Evolutionary conservation across 1,140 invertebrate genomes (phyloP).

Genomic region (Drosophila leontia): DNA sequence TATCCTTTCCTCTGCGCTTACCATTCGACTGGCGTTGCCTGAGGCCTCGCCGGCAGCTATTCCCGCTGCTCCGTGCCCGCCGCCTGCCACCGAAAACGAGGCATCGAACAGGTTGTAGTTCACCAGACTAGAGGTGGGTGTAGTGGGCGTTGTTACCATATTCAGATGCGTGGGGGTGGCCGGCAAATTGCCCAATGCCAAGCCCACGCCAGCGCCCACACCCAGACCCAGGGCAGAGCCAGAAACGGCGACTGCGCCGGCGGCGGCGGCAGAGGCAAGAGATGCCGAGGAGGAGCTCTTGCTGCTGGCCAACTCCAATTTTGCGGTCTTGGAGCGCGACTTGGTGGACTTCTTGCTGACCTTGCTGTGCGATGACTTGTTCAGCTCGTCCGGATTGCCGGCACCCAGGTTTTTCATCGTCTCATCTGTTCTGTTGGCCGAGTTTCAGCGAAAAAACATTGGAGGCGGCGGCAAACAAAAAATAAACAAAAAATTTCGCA

Average conservation of each 20-base stretch:
- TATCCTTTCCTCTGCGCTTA: not conserved
- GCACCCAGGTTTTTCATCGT: slow-evolving; percentile 72
- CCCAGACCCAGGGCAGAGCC: slow-evolving; percentile 5
- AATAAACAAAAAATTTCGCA: slow-evolving; percentile 19
- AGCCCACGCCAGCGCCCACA: slow-evolving; percentile 17
- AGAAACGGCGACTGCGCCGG: slow-evolving; percentile 1
- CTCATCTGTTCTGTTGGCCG: slow-evolving; percentile 9
- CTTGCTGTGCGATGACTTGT: slow-evolving; percentile 63
- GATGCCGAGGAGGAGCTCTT: slow-evolving; percentile 35
- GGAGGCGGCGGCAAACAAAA: slow-evolving; percentile 1
- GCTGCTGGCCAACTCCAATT: slow-evolving; percentile 57
- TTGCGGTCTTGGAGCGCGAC: slow-evolving; percentile 71
- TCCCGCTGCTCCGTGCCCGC: slow-evolving; percentile 30
- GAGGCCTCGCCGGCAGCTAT: slow-evolving; percentile 24
- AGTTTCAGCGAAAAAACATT: slow-evolving; percentile 19
- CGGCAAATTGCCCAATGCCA: slow-evolving; percentile 52
- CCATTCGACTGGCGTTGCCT: slow-evolving; percentile 39
- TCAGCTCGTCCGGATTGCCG: slow-evolving; percentile 61
- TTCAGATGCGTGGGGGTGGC: slow-evolving; percentile 62
- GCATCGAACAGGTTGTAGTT: slow-evolving; percentile 74
- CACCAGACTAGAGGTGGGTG: slow-evolving; percentile 58
- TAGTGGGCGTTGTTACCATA: slow-evolving; percentile 72
- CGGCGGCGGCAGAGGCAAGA: not conserved
- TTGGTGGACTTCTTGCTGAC: slow-evolving; percentile 78
- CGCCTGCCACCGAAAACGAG: slow-evolving; percentile 54